Evolutionary conservation across 2,797 vertebrate genomes (phyloP), one percentile per base, ranked within the genome.

Genomic region (Alauda arvensis): DNA sequence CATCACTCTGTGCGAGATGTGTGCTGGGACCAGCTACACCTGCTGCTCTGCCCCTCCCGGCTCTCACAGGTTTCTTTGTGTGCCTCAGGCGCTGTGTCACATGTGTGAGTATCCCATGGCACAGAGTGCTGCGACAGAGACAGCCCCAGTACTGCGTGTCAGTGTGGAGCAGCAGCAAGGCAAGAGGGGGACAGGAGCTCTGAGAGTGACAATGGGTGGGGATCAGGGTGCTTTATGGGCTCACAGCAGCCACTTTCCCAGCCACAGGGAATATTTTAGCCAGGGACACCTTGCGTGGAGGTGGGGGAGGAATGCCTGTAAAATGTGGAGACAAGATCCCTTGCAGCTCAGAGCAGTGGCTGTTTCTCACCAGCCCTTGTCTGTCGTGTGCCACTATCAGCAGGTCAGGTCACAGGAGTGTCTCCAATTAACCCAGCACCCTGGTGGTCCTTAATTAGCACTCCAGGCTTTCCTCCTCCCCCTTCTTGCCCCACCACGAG

Each of bases 381-480:
- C 39, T 48, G 9, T 51, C 2, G 0, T 28, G n/a, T 77, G 52
- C 39, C 34, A n/a, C 85, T 1, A 2, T 89, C 89, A 76, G 28
- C 3, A 0, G 65, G 75, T 93, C 89, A 89, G 75, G 83, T 79
- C 78, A 77, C 92, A 93, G 87, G 75, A 92, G 71, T 77, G 33
- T 79, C 51, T 89, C 71, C 72, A 83, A 86, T 94, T 91, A 92
- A 76, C 85, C 56, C 57, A 40, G 53, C 46, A 75, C 75, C 81
- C 89, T 79, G 12, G 43, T 39, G 91, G 52, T 84, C 77, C 46
- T 87, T 70, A 87, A 90, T 77, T 89, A 61, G 33, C 37, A 68
- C 89, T 87, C 33, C 53, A 65, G 62, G 85, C 85, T 85, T 81
- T 85, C 19, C 34, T 87, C 14, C 39, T 52, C 17, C 57, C 26